Base-by-base conservation (phyloP, 2,113 vertebrate species). In the Neodontobutis hainanensis region DNA sequence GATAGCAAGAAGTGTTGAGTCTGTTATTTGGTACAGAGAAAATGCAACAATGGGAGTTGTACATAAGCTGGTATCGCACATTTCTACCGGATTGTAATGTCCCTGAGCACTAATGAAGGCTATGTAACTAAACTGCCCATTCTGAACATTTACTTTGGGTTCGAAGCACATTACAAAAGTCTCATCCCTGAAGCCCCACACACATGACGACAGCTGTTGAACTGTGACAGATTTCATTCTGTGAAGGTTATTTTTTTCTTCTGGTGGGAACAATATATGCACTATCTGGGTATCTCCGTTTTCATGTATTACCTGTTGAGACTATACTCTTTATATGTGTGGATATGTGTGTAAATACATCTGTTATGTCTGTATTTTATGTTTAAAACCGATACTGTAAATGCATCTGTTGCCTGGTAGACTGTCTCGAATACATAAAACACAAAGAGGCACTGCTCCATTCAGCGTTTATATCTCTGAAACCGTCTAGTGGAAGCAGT, bases 311-410 rank as follows among this genome's bases (percentile, higher is more conserved):
- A 8, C 51, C 68, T 68, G 75, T 27, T 77, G 66, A 10, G 4
- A 70, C 69, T 75, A 14, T 64, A 27, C 14, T 45, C 45, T 78
- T 46, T 77, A n/a, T n/a, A n/a, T n/a, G 61, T 79, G 52, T 69
- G 65, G 27, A 65, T 76, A 67, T 77, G 36, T 82, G 55, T 87
- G 83, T 82, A 89, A 85, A 87, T 89, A 78, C 73, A 66, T 72
- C 16, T 62, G 63, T 83, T 65, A 43, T 81, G 69, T 69, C 57
- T 46, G 52, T 8, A 34, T 75, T 74, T 65, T 51, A 38, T 68
- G 32, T 70, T 78, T 65, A 60, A n/a, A 36, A 74, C 61, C 15
- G 45, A 27, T 48, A 72, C 15, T 49, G 34, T 52, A 72, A 50
- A 42, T 61, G 16, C 42, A 48, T 57, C 62, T 56, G 14, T 65